Conservation (phyloP, 2,888 invertebrate genomes). For the Trichopoda pennipes region DNA sequence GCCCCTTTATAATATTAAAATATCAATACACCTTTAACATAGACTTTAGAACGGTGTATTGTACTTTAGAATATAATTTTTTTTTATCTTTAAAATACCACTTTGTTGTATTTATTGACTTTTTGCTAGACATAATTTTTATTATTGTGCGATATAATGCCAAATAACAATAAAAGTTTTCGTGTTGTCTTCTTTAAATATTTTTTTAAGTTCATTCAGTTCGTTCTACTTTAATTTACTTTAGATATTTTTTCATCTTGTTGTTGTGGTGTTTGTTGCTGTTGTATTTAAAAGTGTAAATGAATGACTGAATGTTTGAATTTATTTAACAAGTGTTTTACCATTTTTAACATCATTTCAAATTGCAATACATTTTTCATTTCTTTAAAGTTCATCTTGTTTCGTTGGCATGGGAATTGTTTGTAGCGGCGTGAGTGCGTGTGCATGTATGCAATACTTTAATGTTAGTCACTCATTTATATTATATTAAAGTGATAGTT, state of each 20-base stretch:
- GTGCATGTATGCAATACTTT: neutral
- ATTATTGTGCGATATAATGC: slow-evolving; percentile 48
- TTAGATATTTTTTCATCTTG: neutral
- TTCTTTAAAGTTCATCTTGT: slow-evolving; percentile 36
- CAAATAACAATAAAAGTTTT: slow-evolving; percentile 8
- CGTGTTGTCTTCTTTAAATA: neutral
- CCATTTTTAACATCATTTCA: slow-evolving; percentile 57
- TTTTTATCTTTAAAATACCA: slow-evolving; percentile 41
- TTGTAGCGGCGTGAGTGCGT: slow-evolving; percentile 3
- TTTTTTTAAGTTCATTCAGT: slow-evolving; percentile 16
- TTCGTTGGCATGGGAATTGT: neutral
- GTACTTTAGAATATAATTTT: neutral
- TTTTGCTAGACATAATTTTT: slow-evolving; percentile 54
- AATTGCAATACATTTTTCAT: slow-evolving; percentile 50
- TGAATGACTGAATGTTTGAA: slow-evolving; percentile 39
- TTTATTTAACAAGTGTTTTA: slow-evolving; percentile 61
- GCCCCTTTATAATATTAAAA: slow-evolving; percentile 32
- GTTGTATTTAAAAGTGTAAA: slow-evolving; percentile 26
- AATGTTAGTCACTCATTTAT: slow-evolving; percentile 50
- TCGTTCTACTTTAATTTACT: slow-evolving; percentile 13
- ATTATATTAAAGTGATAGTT: slow-evolving; percentile 61
- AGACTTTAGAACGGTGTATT: neutral
- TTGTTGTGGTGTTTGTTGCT: neutral
- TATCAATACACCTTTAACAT: neutral
- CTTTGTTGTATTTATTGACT: slow-evolving; percentile 58